A percentile compares a stretch with the other conserved stretches of the same genome.
These are phyloP conservation scores for Bombyx huttoni DNA, from an alignment of 2,888 invertebrate genomes.

Conservation along the genomic window DNA sequence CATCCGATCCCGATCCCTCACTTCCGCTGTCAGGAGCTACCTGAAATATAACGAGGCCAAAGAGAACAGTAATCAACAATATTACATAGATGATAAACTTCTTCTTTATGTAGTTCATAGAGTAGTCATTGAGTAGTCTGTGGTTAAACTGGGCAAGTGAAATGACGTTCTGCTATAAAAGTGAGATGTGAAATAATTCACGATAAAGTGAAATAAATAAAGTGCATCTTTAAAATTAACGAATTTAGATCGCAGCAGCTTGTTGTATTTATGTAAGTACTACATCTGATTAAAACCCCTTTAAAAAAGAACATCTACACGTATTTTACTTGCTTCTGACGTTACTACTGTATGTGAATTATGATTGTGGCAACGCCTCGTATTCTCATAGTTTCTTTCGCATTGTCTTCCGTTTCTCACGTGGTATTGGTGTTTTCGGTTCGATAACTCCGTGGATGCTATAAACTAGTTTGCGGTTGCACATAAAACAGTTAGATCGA, in stretches of 20 bases:
- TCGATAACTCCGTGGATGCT: constrained; percentile 8
- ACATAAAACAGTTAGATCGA: constrained; percentile 21
- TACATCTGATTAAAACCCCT: constrained; percentile 8
- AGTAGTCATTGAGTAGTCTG: no score
- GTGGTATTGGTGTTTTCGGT: constrained; percentile 32
- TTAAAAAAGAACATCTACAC: neutral
- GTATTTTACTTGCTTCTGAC: constrained; percentile 25
- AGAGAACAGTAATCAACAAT: no score
- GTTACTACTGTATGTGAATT: constrained; percentile 62
- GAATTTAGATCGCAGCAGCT: constrained; percentile 12
- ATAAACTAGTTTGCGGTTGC: constrained; percentile 12
- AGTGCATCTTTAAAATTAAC: constrained; percentile 17
- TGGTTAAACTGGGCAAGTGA: no score
- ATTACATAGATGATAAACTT: no score
- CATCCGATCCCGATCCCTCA: no score
- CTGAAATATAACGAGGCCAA: no score
- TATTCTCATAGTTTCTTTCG: constrained; percentile 63
- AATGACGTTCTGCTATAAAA: neutral
- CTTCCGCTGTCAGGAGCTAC: no score
- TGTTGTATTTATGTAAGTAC: constrained; percentile 31
- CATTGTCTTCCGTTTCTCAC: constrained; percentile 62
- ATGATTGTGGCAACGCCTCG: constrained; percentile 64
- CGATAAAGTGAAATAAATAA: constrained; percentile 35
- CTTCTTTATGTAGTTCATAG: no score
- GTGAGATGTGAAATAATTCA: constrained; percentile 22